Conservation (phyloP, 2,113 vertebrate genomes). For the Litocranius walleri region DNA sequence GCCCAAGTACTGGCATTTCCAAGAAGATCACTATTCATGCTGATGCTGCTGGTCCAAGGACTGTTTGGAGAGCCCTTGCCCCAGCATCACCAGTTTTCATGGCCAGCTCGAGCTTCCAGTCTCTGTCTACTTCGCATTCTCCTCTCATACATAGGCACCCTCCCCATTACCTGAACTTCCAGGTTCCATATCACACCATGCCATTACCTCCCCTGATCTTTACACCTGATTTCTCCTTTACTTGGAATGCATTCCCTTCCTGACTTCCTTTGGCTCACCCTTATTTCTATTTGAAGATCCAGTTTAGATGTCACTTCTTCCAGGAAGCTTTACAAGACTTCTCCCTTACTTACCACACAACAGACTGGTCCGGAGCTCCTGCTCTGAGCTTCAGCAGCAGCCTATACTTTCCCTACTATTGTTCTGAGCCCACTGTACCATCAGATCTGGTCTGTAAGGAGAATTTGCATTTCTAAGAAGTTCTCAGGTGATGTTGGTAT, state of each 20-base stretch:
- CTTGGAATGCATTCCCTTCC: neutral
- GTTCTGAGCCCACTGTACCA: neutral
- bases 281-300: neutral
- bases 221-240: neutral
- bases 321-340: neutral
- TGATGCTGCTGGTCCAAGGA: neutral
- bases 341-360: neutral
- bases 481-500: neutral
- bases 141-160: neutral
- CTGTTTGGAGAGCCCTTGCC: neutral
- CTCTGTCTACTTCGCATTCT: neutral
- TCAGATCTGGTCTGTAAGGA: neutral
- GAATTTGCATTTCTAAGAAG: neutral
- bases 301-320: neutral
- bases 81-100: neutral
- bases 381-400: neutral
- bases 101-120: neutral
- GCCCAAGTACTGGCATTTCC: neutral
- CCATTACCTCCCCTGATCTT: no score
- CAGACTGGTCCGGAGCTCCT: neutral
- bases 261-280: neutral
- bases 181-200: neutral
- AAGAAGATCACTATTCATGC: neutral
- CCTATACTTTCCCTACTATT: neutral
- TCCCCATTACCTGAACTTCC: neutral